Percentiles rank a stretch among this genome's conserved stretches.
Conservation (phyloP, 1,140 invertebrate species). For the Scaptomyza graminum region DNA sequence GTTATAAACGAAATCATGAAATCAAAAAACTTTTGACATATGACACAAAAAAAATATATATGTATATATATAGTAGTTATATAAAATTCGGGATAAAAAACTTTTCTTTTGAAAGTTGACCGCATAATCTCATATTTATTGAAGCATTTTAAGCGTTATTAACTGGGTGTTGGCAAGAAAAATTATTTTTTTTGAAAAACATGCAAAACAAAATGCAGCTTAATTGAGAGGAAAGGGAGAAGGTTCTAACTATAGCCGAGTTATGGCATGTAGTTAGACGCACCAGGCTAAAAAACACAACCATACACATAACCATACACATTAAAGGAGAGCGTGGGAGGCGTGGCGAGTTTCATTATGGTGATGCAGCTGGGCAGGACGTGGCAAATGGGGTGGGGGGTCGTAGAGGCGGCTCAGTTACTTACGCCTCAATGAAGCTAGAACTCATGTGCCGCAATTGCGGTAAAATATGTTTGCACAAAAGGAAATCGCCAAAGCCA, state of each 20-base stretch:
- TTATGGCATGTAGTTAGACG: constrained; percentile 63
- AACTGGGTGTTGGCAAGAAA: constrained; percentile 1
- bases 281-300: constrained; percentile 57
- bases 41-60: no score
- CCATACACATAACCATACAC: constrained; percentile 55
- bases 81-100: no score
- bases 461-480: constrained; percentile 81
- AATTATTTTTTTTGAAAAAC: constrained; percentile 19
- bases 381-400: not conserved
- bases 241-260: constrained; percentile 44
- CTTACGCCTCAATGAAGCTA: constrained; percentile 71
- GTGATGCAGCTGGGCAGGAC: constrained; percentile 17
- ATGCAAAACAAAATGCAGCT: constrained; percentile 5
- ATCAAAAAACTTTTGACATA: not conserved
- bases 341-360: constrained; percentile 36
- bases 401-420: constrained; percentile 39
- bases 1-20: not conserved
- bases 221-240: constrained; percentile 30
- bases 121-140: no score
- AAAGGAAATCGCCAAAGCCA: constrained; percentile 80
- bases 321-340: not conserved
- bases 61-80: no score
- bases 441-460: constrained; percentile 68
- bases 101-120: no score
- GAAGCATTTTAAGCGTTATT: no score